Base-by-base conservation (phyloP, 2,113 vertebrate genomes). In the Upupa epops region DNA sequence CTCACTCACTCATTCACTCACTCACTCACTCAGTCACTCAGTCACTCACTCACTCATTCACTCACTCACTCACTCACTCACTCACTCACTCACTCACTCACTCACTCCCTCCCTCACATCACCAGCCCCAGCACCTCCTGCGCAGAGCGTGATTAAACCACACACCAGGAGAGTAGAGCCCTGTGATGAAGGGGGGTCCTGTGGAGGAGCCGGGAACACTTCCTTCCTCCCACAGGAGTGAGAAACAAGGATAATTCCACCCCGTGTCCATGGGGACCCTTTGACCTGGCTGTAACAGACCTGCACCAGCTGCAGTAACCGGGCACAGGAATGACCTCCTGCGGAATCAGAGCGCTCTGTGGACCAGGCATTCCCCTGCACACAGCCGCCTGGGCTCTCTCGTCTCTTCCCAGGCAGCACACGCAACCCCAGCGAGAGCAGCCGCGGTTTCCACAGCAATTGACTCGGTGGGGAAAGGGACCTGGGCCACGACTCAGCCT, bases 221-320 rank as follows among this genome's bases (percentile, higher is more conserved):
- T 79, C 66, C 87, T 87, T 65, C 84, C 71, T 91, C 78, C 71
- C 88, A 86, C 86, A 88, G 65, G 92, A 94, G 65, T 68, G 69
- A 90, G 83, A 94, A 94, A 90, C 68, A 78, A 86, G 60, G 73
- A 85, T 73, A 86, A 93, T 95, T 94, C 54, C 61, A 51, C 76
- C 69, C 90, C 80, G 54, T 90, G 94, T 76, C 73, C 0, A 0
- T 86, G 42, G 64, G 1, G 17, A n/a, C 88, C 91, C 58, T 83
- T 75, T 86, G 83, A 40, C 73, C 88, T 61, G 79, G 69, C 79
- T 88, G 72, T 86, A 88, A 54, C 95, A 86, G 90, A 95, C 58
- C 75, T 68, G 56, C 28, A 83, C 46, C 40, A 58, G 71, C 37
- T 31, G 55, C 42, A 89, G 75, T 36, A 87, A 60, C 70, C 0